These are phyloP conservation scores for Archips xylosteana DNA, from an alignment of 2,888 invertebrate genomes.

Conservation along the genomic window DNA sequence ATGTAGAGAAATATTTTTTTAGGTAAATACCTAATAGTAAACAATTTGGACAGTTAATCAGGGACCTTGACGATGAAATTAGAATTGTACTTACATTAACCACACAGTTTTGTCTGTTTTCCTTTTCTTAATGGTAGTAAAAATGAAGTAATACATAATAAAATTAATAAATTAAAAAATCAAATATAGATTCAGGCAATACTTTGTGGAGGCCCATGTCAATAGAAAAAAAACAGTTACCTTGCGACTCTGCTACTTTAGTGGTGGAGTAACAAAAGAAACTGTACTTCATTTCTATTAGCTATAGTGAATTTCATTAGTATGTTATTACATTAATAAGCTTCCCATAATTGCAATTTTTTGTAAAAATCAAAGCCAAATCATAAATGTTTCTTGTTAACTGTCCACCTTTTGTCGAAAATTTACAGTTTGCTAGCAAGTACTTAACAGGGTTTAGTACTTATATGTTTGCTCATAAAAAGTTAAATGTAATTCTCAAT, in stretches of 20 bases:
- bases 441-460: conserved; percentile 39
- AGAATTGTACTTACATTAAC: background rate
- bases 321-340: too few species aligned
- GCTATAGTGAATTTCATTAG: too few species aligned
- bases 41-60: conserved; percentile 13
- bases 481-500: conserved; percentile 8
- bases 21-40: conserved; percentile 5
- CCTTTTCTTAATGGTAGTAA: background rate
- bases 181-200: too few species aligned
- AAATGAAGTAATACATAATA: too few species aligned
- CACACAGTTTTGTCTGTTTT: background rate
- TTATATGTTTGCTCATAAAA: conserved; percentile 27
- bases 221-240: too few species aligned
- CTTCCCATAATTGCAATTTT: too few species aligned
- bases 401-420: background rate
- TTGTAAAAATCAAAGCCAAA: background rate
- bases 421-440: background rate
- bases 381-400: background rate
- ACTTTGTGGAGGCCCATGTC: too few species aligned
- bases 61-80: background rate
- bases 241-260: too few species aligned
- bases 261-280: too few species aligned
- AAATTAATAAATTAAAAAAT: too few species aligned
- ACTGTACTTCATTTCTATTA: too few species aligned
- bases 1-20: background rate